A percentile compares a stretch with the other conserved stretches of the same genome.
Conservation (phyloP, 2,888 invertebrate species). For the Hirtodrosophila trivittata region DNA sequence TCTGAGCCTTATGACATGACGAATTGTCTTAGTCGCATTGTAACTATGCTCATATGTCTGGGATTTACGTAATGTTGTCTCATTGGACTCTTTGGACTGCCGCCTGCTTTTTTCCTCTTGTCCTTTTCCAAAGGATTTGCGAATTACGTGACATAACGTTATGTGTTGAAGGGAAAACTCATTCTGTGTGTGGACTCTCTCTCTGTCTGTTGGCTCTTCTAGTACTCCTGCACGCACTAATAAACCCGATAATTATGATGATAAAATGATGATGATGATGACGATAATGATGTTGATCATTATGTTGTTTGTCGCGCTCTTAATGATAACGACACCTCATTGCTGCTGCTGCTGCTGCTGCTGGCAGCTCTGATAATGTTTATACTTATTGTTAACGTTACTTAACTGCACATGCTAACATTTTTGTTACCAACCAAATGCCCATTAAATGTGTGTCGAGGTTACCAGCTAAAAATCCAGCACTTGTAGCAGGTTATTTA, state of each 20-base stretch:
- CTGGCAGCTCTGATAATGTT: slow-evolving; percentile 44
- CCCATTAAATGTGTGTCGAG: slow-evolving; percentile 59
- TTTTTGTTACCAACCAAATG: slow-evolving; percentile 46
- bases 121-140: slow-evolving; percentile 44
- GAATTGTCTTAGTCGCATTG: slow-evolving; percentile 68
- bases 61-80: slow-evolving; percentile 22
- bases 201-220: background rate
- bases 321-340: slow-evolving; percentile 61
- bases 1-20: slow-evolving; percentile 61
- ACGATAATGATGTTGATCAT: slow-evolving; percentile 18
- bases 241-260: slow-evolving; percentile 73
- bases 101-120: background rate
- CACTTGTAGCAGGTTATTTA: too few relatives aligned
- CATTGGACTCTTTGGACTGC: slow-evolving; percentile 8
- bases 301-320: slow-evolving; percentile 36
- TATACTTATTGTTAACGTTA: slow-evolving; percentile 61
- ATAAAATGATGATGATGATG: slow-evolving; percentile 67
- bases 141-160: slow-evolving; percentile 37
- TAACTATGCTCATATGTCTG: slow-evolving; percentile 13
- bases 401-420: slow-evolving; percentile 77
- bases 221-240: slow-evolving; percentile 50
- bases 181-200: background rate
- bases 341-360: slow-evolving; percentile 19
- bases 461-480: slow-evolving; percentile 5
- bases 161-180: background rate